Conservation (phyloP, 2,888 invertebrate genomes). For the Onchidella celtica region DNA sequence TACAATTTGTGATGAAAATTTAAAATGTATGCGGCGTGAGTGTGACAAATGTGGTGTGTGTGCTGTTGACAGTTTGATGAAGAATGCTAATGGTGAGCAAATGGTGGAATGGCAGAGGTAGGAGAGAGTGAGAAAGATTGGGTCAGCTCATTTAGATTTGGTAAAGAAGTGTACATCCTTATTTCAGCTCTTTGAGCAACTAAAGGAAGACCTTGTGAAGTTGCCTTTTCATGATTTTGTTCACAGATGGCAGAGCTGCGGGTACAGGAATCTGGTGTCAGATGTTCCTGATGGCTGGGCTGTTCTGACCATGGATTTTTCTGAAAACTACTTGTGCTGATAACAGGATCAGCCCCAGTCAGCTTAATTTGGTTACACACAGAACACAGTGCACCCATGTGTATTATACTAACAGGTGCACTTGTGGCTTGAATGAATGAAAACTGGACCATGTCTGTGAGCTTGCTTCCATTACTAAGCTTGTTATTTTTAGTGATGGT, state of each 20-base stretch:
- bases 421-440: too few relatives aligned
- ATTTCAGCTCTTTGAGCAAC: not conserved
- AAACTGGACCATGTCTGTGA: not conserved
- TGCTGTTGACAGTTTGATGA: not conserved
- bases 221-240: too few relatives aligned
- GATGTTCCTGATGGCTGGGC: too few relatives aligned
- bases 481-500: conserved; percentile 41
- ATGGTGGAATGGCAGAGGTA: too few relatives aligned
- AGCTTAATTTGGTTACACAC: too few relatives aligned
- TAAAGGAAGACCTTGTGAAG: not conserved
- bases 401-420: too few relatives aligned
- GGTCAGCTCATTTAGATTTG: not conserved
- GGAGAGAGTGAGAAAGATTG: conserved; percentile 8
- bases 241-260: too few relatives aligned
- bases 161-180: not conserved
- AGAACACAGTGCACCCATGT: too few relatives aligned
- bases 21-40: not conserved
- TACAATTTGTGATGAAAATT: conserved; percentile 12
- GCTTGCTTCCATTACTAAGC: not conserved
- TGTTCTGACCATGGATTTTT: too few relatives aligned
- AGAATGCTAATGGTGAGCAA: conserved; percentile 1
- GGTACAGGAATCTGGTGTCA: too few relatives aligned
- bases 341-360: too few relatives aligned
- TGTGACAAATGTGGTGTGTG: conserved; percentile 1
- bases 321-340: too few relatives aligned